A percentile compares a stretch with the other conserved stretches of the same genome.
These are phyloP conservation scores for Cyanoramphus novaezelandiae DNA, from an alignment of 2,113 vertebrate species.

Conservation along the genomic window DNA sequence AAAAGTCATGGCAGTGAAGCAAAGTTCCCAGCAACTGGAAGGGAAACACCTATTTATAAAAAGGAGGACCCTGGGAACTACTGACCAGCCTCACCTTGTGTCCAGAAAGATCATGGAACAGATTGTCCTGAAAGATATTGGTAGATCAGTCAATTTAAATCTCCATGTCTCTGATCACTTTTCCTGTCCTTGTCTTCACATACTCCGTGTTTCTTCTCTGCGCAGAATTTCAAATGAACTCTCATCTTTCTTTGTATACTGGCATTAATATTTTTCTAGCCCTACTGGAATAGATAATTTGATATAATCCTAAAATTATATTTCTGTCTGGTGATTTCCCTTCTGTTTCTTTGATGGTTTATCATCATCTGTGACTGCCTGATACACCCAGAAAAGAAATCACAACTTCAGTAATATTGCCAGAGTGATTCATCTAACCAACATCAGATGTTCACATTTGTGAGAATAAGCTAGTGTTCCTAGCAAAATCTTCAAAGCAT, in stretches of 20 bases:
- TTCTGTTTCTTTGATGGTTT: neutral
- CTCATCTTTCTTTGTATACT: neutral
- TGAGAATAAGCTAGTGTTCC: neutral
- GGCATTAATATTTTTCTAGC: neutral
- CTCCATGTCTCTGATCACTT: neutral
- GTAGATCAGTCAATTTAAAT: neutral
- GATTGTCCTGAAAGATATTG: neutral
- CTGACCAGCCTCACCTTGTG: neutral
- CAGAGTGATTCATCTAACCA: neutral
- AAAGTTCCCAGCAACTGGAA: neutral
- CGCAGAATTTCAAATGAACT: neutral
- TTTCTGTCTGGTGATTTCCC: neutral
- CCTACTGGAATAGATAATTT: neutral
- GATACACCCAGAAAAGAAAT: neutral
- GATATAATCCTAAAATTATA: fast-evolving
- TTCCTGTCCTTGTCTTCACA: neutral
- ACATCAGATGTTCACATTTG: neutral
- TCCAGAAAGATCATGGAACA: neutral
- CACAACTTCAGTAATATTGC: neutral
- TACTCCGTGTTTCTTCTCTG: neutral
- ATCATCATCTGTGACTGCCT: neutral
- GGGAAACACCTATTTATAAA: neutral
- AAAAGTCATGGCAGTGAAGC: neutral
- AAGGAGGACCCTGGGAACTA: neutral
- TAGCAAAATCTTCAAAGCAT: neutral